These are phyloP conservation scores for Drosophila silvestris DNA, from an alignment of 2,888 invertebrate genomes.

Conservation along the genomic window DNA sequence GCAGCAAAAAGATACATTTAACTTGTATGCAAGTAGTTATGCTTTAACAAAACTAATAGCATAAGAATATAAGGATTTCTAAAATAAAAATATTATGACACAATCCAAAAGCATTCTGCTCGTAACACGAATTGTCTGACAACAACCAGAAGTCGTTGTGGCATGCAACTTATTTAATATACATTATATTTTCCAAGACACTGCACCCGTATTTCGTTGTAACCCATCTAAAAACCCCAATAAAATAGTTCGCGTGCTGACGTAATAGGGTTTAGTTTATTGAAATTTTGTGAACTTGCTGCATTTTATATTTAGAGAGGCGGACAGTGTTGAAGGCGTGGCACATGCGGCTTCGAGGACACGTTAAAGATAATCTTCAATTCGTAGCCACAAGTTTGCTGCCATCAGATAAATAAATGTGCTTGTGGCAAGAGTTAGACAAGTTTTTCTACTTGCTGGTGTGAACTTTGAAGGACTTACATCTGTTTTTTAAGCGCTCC, in stretches of 20 bases:
- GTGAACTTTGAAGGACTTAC: not conserved
- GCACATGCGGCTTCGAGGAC: slow-evolving; percentile 23
- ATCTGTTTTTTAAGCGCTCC: not conserved
- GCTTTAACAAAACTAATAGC: not conserved
- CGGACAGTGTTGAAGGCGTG: slow-evolving; percentile 2
- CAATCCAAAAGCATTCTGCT: not conserved
- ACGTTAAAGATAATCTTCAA: slow-evolving; percentile 31
- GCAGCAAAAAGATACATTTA: not conserved
- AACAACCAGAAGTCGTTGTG: slow-evolving; percentile 9
- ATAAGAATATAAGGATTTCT: not conserved
- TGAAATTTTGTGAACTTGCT: slow-evolving; percentile 48
- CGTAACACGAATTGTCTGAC: not conserved
- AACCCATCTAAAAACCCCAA: not conserved
- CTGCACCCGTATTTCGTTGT: not conserved
- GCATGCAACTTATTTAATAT: slow-evolving; percentile 6
- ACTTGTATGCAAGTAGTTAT: not conserved
- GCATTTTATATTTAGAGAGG: slow-evolving; percentile 30
- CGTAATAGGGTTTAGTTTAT: slow-evolving; percentile 24
- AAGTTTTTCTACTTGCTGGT: slow-evolving; percentile 16
- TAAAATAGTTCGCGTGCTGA: slow-evolving; percentile 22
- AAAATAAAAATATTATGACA: slow-evolving; percentile 1
- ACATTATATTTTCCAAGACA: slow-evolving; percentile 7
- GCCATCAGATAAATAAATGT: slow-evolving; percentile 5
- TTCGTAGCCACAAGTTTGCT: slow-evolving; percentile 21
- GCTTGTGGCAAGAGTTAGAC: slow-evolving; percentile 23